Base-by-base conservation (phyloP, 1,140 invertebrate genomes). In the Atopsyche davidsoni region DNA sequence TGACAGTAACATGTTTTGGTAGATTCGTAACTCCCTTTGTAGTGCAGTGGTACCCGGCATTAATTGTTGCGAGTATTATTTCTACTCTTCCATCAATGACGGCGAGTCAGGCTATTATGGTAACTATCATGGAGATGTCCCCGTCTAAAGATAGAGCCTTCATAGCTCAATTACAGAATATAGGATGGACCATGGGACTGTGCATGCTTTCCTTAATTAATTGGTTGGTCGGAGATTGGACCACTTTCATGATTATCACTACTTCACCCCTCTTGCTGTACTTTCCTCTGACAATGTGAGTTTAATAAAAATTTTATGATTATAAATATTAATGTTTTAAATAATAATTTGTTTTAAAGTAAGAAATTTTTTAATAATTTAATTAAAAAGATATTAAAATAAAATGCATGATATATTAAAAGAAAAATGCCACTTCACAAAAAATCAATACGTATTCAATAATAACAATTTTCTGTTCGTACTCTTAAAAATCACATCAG, bases 201-300 rank as follows among this genome's bases (percentile, higher is more conserved):
- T 72, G 72, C 34, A 18, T 76, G 19, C 66, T 80, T 66, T 74
- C 79, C 0, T 58, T 80, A 35, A 55, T 80, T 2, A 77, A 69
- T 61, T 81, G 79, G 79, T 69, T 67, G 60, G 46, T 75, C 23
- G 61, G 72, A 55, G 69, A 77, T 58, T 81, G 79, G 79, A 66
- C 70, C 46, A 54, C 62, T 49, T 79, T 78, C 57, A 64, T 77
- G 52, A 64, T 72, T 54, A 53, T 70, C 7, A 74, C 75, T 11
- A 75, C 69, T 17, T 35, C 61, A 38, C 67, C 72, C 44, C 60
- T 66, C 18, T 25, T 72, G 49, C 38, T 64, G 3, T 72, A 66
- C 60, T 58, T 77, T 54, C 54, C 67, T 44, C 63, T 69, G 45
- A 63, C 59, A 58, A 67, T 67, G 68, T 58, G 39, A 48, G 48